Evolutionary conservation across 1,140 invertebrate genomes (phyloP), one percentile per base, ranked within the genome.

Genomic region (Papilio glaucus): DNA sequence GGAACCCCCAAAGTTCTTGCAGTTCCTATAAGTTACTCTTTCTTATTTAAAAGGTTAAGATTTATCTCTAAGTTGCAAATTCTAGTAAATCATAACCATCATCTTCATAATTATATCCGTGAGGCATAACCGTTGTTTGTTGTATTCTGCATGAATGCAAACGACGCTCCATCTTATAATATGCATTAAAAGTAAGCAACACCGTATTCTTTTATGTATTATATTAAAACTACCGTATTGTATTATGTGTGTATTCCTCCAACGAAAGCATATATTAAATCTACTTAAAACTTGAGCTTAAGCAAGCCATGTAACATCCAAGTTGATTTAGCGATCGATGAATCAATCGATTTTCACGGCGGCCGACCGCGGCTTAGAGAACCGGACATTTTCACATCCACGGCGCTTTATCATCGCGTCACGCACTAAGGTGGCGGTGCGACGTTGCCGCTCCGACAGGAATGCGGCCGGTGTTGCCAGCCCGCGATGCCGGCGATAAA

Each of bases 401-500:
- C 71, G 75, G 80, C 80, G 74, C 83, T 80, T 84, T 85, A 86
- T 87, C 81, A 80, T 81, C 68, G 73, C 86, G 88, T 87, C 86
- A 88, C 74, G 53, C 82, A 84, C 85, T 84, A 88, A 90, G 88
- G 82, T 84, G 81, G 78, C 74, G 77, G 76, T 70, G 87, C 89
- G 87, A 86, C 86, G 89, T 89, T 91, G 89, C 89, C 87, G 82
- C 76, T 61, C 73, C 72, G 80, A 82, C 79, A 86, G 85, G 89
- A 91, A 91, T 91, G 89, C 86, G 89, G 83, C 77, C 85, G 87
- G 80, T 84, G 89, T 84, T 89, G 89, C 89, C 88, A 90, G 82
- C 71, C 79, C 84, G 81, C 82, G 63, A 77, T 76, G 80, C 76
- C 80, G 85, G 73, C 83, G 88, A 89, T 88, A 85, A 87, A 85